A percentile compares a stretch with the other conserved stretches of the same genome.
phyloP scores from a whole-genome alignment of 2,113 vertebrate genomes.

The Mustela nigripes region DNA sequence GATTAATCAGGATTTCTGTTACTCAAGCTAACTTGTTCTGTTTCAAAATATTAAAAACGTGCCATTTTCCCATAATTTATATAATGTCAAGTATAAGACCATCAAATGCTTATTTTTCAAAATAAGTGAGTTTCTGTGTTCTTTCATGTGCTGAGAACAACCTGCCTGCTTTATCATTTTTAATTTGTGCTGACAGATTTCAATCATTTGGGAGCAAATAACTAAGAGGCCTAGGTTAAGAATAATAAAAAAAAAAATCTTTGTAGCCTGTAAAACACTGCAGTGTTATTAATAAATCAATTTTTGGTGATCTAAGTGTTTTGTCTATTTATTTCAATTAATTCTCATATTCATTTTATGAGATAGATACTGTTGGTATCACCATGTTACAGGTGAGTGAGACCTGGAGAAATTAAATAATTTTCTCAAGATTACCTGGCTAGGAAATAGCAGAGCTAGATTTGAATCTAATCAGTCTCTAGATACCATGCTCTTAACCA shows the following conservation, averaged over 20 bases:
- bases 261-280: not conserved
- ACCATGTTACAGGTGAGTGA: not conserved
- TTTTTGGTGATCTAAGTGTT: not conserved
- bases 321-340: not conserved
- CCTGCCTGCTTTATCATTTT: not conserved
- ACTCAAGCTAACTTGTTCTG: not conserved
- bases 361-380: not conserved
- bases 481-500: not conserved
- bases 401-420: not conserved
- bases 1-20: not conserved
- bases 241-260: not conserved
- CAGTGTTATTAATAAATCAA: not conserved
- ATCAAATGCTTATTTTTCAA: constrained; percentile 4
- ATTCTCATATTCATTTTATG: not conserved
- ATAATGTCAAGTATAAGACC: no score
- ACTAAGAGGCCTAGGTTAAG: not conserved
- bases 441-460: not conserved
- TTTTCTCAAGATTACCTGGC: not conserved
- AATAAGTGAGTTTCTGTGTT: not conserved
- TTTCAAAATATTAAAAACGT: not conserved
- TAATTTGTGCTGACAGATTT: not conserved
- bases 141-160: constrained; percentile 33
- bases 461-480: not conserved
- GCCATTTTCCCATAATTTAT: not conserved
- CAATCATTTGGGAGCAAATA: constrained; percentile 35